Percentiles rank a stretch among this genome's conserved stretches.
Conservation (phyloP, 1,140 invertebrate genomes). For the Lasioglossum baleicum region DNA sequence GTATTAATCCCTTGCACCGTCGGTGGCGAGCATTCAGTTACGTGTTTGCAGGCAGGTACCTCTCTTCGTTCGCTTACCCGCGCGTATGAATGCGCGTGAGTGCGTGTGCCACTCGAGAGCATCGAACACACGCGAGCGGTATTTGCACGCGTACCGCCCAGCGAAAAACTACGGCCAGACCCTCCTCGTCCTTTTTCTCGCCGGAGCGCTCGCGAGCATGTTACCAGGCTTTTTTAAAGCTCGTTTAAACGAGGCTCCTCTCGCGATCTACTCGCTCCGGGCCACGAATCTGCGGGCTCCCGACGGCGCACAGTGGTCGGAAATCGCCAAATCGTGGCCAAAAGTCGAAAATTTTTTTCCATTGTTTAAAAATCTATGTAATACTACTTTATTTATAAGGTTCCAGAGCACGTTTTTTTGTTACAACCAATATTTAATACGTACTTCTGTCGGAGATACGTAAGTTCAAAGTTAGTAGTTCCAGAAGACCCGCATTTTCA, state of each 20-base stretch:
- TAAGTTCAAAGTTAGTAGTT: too few species aligned
- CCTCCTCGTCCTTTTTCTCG: conserved; percentile 3
- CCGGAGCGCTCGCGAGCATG: conserved; percentile 5
- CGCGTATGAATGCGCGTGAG: conserved; percentile 29
- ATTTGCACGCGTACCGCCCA: background rate
- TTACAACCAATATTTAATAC: too few species aligned
- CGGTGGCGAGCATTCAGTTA: conserved; percentile 48
- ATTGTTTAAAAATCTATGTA: too few species aligned
- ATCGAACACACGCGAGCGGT: conserved; percentile 1
- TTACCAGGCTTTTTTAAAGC: conserved; percentile 60
- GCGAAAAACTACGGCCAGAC: conserved; percentile 40
- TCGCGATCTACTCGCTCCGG: background rate
- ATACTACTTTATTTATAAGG: too few species aligned
- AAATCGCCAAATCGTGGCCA: too few species aligned
- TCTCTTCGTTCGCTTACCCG: conserved; percentile 43
- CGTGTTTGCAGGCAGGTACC: conserved; percentile 56
- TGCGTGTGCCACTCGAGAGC: conserved; percentile 13
- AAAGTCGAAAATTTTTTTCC: too few species aligned
- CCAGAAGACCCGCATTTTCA: too few species aligned
- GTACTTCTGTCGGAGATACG: too few species aligned
- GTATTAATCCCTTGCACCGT: conserved; percentile 54
- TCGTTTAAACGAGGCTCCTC: conserved; percentile 61
- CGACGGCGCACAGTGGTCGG: too few species aligned
- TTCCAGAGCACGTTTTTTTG: too few species aligned
- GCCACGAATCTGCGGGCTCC: too few species aligned